These are phyloP conservation scores for Cynopterus brachyotis DNA, from an alignment of 2,113 vertebrate species.

Conservation along the genomic window DNA sequence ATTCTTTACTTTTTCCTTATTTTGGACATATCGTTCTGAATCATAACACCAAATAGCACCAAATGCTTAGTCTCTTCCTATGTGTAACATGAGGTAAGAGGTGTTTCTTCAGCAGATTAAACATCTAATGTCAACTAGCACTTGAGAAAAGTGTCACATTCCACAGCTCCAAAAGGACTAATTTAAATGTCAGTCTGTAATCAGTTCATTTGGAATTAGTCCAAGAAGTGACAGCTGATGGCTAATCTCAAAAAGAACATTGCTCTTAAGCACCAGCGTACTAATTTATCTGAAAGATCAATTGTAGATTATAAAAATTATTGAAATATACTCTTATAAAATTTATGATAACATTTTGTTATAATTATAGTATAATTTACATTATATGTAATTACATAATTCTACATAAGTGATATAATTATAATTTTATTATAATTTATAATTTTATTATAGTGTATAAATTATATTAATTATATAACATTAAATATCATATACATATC, in stretches of 20 bases:
- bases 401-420: neutral
- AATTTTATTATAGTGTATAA: neutral
- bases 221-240: conserved; percentile 25
- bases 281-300: conserved; percentile 28
- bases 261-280: neutral
- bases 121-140: conserved; percentile 51
- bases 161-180: neutral
- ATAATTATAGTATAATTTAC: neutral
- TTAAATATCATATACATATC: neutral
- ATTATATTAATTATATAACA: conserved; percentile 14
- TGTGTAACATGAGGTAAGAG: neutral
- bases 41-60: neutral
- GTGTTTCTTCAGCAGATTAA: conserved; percentile 35
- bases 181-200: conserved; percentile 46
- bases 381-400: conserved; percentile 29
- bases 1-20: neutral
- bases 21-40: neutral
- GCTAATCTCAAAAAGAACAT: conserved; percentile 45
- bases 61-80: neutral
- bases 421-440: neutral
- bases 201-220: conserved; percentile 44
- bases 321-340: conserved; percentile 27
- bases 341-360: conserved; percentile 24
- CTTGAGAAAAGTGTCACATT: conserved; percentile 59
- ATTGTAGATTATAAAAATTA: conserved; percentile 39